Conservation (phyloP, 2,113 vertebrate genomes). For the Tyrannus savana region DNA sequence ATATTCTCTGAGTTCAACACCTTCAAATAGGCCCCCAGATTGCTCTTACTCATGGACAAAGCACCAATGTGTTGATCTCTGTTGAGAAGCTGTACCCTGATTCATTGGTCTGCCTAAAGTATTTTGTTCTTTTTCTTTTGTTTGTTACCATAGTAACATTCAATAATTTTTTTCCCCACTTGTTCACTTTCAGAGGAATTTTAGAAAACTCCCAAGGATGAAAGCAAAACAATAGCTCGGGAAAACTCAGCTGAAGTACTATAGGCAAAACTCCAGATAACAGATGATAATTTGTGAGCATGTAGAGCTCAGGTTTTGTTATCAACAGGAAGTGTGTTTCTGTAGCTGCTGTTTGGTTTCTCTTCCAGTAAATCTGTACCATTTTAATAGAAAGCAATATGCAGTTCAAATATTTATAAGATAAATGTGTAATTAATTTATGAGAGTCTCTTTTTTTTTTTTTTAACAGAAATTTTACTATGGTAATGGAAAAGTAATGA, state of each 20-base stretch:
- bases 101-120: background rate
- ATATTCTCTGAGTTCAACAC: background rate
- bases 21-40: background rate
- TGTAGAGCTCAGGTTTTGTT: background rate
- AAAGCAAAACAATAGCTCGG: background rate
- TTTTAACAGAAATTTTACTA: background rate
- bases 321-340: slow-evolving; percentile 15
- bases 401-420: slow-evolving; percentile 62
- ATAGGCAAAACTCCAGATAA: slow-evolving; percentile 5
- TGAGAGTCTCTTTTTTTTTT: background rate
- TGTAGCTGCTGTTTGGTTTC: slow-evolving; percentile 22
- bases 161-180: background rate
- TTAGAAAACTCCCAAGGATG: background rate
- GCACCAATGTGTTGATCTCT: rapidly evolving
- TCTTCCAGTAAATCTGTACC: slow-evolving; percentile 61
- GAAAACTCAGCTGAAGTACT: background rate
- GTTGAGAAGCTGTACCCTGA: background rate
- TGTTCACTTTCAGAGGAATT: slow-evolving; percentile 17
- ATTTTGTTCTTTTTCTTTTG: background rate
- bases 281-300: background rate
- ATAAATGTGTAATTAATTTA: slow-evolving; percentile 13
- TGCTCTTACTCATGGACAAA: background rate
- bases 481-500: background rate
- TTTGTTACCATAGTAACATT: slow-evolving; percentile 20
- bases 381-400: slow-evolving; percentile 44